A percentile compares a stretch with the other conserved stretches of the same genome.
These are phyloP conservation scores for Larimichthys crocea DNA, from an alignment of 2,113 vertebrate genomes.

Conservation along the genomic window DNA sequence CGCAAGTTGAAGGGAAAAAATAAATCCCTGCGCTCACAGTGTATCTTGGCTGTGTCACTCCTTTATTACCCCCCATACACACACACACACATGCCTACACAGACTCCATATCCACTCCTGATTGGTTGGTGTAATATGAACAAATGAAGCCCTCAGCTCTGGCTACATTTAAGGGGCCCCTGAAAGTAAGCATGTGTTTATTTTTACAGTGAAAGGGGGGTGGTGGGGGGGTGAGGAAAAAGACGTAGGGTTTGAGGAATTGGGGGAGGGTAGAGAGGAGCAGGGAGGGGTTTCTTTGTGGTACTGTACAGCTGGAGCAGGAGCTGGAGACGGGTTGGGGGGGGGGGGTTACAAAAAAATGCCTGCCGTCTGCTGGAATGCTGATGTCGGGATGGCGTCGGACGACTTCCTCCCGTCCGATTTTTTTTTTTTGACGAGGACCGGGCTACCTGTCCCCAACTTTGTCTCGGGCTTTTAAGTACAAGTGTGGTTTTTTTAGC, in stretches of 20 bases:
- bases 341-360: constrained; percentile 60
- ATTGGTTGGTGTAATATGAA: constrained; percentile 64
- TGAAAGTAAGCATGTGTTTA: constrained; percentile 85
- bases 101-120: constrained; percentile 40
- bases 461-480: background rate
- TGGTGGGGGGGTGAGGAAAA: constrained; percentile 23
- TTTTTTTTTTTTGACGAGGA: background rate
- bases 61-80: constrained; percentile 41
- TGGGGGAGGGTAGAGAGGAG: constrained; percentile 73
- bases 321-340: constrained; percentile 18
- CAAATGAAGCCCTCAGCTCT: constrained; percentile 66
- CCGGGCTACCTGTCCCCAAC: background rate
- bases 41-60: constrained; percentile 50
- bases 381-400: constrained; percentile 40
- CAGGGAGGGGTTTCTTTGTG: constrained; percentile 79
- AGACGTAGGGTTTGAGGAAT: constrained; percentile 64
- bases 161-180: constrained; percentile 80
- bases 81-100: constrained; percentile 32
- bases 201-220: constrained; percentile 80
- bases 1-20: constrained; percentile 38
- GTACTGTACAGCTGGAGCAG: constrained; percentile 75
- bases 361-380: constrained; percentile 68
- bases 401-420: background rate
- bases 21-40: constrained; percentile 29
- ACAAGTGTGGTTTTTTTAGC: constrained; percentile 3